Evolutionary conservation across 2,888 invertebrate species (phyloP), one percentile per base, ranked within the genome.

Genomic region (Notodonta dromedarius): DNA sequence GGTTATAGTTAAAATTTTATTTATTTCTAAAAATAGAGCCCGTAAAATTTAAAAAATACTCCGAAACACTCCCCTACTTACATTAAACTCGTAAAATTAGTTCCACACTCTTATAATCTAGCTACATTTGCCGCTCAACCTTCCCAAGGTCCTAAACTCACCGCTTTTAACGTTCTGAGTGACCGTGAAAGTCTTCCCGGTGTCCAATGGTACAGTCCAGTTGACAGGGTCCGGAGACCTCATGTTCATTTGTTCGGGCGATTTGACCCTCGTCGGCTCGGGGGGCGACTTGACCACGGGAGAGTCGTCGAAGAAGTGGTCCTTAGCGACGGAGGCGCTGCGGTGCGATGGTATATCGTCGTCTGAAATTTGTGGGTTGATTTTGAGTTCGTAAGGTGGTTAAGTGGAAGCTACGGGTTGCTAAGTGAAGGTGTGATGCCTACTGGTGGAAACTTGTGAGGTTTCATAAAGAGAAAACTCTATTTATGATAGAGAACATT

Each of bases 141-240:
- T 82, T 78, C 82, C 80, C 66, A 89, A 77, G 61, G 85, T 81
- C 73, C 83, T 84, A 68, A 81, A 93, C 93, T 93, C 91, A 93
- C 93, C 93, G 87, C 88, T 92, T 87, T 96, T 96, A 79, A 98
- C 97, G 93, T 98, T 98, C 94, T 98, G 98, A 66, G 98, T 98
- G 78, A 98, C 98, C 52, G 98, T 98, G 91, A 98, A 98, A 51
- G 97, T 98, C 94, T 98, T 98, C 78, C 98, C 98, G 74, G 98
- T 98, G 90, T 98, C 98, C 82, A 98, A 94, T 60, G 98, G 98
- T 66, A 98, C 98, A 58, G 98, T 98, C 98, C 98, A 98, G 91
- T 98, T 98, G 79, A 98, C 98, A 58, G 98, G 98, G 91, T 98
- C 98, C 13, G 98, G 98, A 24, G 98, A 98, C 74, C 97, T 95